Evolutionary conservation across 2,888 invertebrate genomes (phyloP).

Genomic region (Drosophila flavopinicola): DNA sequence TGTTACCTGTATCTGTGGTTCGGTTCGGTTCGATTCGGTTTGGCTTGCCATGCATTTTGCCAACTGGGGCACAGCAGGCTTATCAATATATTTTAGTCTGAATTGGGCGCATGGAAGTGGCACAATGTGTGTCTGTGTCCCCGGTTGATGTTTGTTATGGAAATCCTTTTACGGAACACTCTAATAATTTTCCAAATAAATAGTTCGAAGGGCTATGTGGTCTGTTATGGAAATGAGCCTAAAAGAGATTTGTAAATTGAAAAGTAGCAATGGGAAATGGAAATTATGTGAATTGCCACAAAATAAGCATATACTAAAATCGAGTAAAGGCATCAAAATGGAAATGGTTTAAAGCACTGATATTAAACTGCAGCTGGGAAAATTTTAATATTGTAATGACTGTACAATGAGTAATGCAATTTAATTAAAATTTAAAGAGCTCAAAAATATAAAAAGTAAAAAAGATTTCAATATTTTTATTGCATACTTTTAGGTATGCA

Average conservation of each 20-base stretch:
- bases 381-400: neutral
- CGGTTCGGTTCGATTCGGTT: neutral
- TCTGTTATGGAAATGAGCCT: constrained; percentile 57
- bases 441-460: neutral
- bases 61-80: constrained; percentile 61
- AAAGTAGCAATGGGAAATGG: constrained; percentile 7
- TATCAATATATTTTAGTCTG: constrained; percentile 61
- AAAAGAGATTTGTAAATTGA: constrained; percentile 37
- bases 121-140: constrained; percentile 50
- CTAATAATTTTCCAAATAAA: constrained; percentile 45
- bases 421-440: neutral
- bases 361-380: neutral
- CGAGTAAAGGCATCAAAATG: neutral
- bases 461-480: neutral
- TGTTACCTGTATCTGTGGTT: neutral
- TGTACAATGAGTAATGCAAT: neutral
- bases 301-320: constrained; percentile 7
- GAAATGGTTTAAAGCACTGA: neutral
- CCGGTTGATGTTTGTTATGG: constrained; percentile 67
- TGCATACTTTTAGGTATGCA: neutral
- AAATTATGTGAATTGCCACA: constrained; percentile 18
- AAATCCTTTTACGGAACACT: constrained; percentile 47
- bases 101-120: constrained; percentile 24
- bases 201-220: constrained; percentile 22
- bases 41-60: constrained; percentile 43